Percentiles rank a stretch among this genome's conserved stretches.
phyloP scores from a whole-genome alignment of 2,888 invertebrate genomes.

The Agonopterix arenella region DNA sequence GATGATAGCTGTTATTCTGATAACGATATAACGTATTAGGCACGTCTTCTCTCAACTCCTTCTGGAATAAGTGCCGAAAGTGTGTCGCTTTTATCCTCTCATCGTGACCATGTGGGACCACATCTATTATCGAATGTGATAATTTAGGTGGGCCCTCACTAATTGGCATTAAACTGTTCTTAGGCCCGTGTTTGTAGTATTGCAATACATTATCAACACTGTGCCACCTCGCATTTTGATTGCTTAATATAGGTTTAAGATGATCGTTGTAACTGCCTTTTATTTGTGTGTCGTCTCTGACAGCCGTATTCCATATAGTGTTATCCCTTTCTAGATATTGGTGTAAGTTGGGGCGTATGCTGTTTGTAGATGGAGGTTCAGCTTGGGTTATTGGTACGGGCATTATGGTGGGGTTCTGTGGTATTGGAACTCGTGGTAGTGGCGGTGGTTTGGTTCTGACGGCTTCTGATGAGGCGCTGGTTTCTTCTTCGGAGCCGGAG shows the following conservation, averaged over 20 bases:
- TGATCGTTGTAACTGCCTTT: constrained; percentile 19
- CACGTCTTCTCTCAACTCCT: constrained; percentile 44
- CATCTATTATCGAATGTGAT: constrained; percentile 26
- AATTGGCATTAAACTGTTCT: constrained; percentile 25
- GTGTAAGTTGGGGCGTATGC: constrained; percentile 60
- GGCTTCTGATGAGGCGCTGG: constrained; percentile 30
- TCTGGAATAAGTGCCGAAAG: constrained; percentile 48
- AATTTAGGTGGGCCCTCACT: constrained; percentile 20
- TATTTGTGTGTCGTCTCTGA: constrained; percentile 33
- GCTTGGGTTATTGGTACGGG: constrained; percentile 44
- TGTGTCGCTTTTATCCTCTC: constrained; percentile 32
- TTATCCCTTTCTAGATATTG: constrained; percentile 62
- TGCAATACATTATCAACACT: constrained; percentile 38
- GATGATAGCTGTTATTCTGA: constrained; percentile 46
- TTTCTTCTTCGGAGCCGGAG: constrained; percentile 44
- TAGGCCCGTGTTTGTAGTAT: constrained; percentile 18
- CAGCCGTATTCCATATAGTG: constrained; percentile 57
- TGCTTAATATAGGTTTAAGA: constrained; percentile 32
- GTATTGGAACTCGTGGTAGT: constrained; percentile 28
- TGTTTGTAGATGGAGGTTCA: constrained; percentile 43
- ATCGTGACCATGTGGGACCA: constrained; percentile 34
- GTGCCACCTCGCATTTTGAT: constrained; percentile 44
- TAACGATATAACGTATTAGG: constrained; percentile 43
- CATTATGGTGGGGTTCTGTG: constrained; percentile 15
- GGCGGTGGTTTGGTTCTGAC: constrained; percentile 47